Percentiles rank a stretch among this genome's conserved stretches.
Evolutionary conservation across 2,888 invertebrate species (phyloP).

Genomic region (Himalopsyche japonica): DNA sequence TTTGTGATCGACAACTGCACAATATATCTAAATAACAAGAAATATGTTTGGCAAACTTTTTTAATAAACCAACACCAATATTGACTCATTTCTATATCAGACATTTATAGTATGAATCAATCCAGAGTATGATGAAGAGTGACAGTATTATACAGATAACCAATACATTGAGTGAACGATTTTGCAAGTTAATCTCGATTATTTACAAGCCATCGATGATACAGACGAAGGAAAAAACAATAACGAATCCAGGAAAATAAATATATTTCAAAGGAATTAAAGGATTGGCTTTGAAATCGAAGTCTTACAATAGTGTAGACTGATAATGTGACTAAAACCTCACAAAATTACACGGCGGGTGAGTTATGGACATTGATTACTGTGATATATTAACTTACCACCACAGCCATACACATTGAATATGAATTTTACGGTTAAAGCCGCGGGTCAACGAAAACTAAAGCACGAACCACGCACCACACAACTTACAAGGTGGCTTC

Average conservation of each 20-base stretch:
- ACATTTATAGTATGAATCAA: background rate
- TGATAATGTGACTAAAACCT: background rate
- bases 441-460: constrained; percentile 31
- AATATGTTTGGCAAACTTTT: background rate
- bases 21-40: background rate
- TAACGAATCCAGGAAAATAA: background rate
- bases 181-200: background rate
- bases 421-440: constrained; percentile 34
- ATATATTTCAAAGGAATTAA: background rate
- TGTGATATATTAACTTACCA: constrained; percentile 61
- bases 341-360: background rate
- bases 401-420: constrained; percentile 87
- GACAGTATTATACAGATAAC: background rate
- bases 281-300: background rate
- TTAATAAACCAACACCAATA: background rate
- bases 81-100: background rate
- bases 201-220: background rate
- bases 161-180: background rate
- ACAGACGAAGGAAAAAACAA: background rate
- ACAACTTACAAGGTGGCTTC: constrained; percentile 22
- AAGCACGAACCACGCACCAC: constrained; percentile 30
- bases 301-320: background rate
- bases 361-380: background rate
- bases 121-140: background rate
- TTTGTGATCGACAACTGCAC: background rate